Base-by-base conservation (phyloP, 2,888 invertebrate genomes). In the Polietes domitor region DNA sequence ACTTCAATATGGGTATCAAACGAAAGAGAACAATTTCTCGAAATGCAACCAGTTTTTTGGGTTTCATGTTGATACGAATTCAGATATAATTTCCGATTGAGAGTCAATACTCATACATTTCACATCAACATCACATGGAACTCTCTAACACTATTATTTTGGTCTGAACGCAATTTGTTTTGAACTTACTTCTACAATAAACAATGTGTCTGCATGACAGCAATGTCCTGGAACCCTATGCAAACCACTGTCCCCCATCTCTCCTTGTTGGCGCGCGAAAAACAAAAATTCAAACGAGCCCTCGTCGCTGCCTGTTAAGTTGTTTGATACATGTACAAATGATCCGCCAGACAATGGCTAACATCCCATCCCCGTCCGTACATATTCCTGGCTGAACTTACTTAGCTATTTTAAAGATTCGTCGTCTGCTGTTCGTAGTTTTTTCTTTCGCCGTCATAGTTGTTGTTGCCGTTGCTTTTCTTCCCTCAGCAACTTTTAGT, bases 251-350 rank as follows among this genome's bases (percentile, higher is more conserved):
- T 58, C 3, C 26, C 15, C n/a, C n/a, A n/a, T n/a, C n/a, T n/a
- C n/a, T n/a, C n/a, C 72, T 55, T 73, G 77, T 73, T 73, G 37
- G 21, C 37, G 37, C 41, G 58, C 65, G 43, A 41, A 68, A 68
- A 15, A 17, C n/a, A 0, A 58, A 58, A 70, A 47, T 28, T n/a
- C 68, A 70, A 50, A 47, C 24, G 37, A 50, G 12, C 47, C 24
- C 37, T 79, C 76, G 43, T 79, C 76, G 43, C 4, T 63, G 63
- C 43, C 65, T 82, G 72, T 65, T 79, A 76, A 58, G 68, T 65
- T 74, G 70, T 77, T 82, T 82, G 73, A 82, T 73, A 53, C 73
- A 70, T 79, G 72, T 73, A 79, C 65, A 82, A 82, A 82, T 82
- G 75, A 78, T 78, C 65, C 17, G 19, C 12, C 58, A 58, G 58